Base-by-base conservation (phyloP, 2,113 vertebrate genomes). In the Diphyllodes magnificus region DNA sequence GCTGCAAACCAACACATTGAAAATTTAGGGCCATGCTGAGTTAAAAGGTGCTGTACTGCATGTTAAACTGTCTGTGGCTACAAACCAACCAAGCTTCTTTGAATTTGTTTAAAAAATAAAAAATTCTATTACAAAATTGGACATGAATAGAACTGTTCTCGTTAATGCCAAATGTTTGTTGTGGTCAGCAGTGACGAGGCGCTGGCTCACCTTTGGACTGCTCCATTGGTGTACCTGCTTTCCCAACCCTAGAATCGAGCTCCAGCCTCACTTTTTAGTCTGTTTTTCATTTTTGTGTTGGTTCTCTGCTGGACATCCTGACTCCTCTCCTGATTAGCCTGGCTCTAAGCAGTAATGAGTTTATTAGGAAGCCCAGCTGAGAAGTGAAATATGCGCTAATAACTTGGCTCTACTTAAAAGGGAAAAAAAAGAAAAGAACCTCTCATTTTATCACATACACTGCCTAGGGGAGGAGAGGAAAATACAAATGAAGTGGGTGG, bases 361-460 rank as follows among this genome's bases (percentile, higher is more conserved):
- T 70, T 82, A 66, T 78, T 66, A 90, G 77, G 59, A 89, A 50
- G 47, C 51, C 65, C 49, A 79, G 40, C 61, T 79, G 88, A 88
- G 82, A 65, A 64, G 9, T 75, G 51, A 93, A 90, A 69, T 60
- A 71, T 39, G 20, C 4, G 6, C 89, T 83, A 82, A 90, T 82
- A 92, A 86, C 45, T 80, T 61, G 22, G 3, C 23, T 93, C 50
- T 61, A 15, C 19, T 69, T 83, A 86, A 90, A 93, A 72, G 30
- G 7, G 30, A 65, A 73, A 63, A 14, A 16, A 8, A 7, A 39
- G 2, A 28, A 15, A 61, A 27, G 15, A 49, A 75, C 31, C 7
- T 8, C 9, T 82, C 35, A 39, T 28, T 68, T 47, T 73, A 15
- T 76, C 15, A 15, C 11, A 71, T 44, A 45, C 11, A 49, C 8